Conservation (phyloP, 2,888 invertebrate species). For the Polydrusus tereticollis region DNA sequence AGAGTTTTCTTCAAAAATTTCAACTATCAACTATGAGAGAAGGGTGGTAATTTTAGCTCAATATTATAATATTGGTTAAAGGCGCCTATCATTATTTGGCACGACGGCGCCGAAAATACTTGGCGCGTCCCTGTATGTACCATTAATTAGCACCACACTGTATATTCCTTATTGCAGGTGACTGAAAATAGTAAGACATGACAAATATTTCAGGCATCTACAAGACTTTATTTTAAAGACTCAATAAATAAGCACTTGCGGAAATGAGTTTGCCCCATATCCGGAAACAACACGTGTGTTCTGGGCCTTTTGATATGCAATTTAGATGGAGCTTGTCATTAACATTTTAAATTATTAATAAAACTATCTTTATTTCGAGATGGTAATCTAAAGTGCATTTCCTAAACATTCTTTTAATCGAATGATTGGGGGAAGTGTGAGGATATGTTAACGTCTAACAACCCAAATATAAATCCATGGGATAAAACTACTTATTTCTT, state of each 20-base stretch:
- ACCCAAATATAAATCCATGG: too few relatives aligned
- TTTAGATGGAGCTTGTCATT: slow-evolving; percentile 13
- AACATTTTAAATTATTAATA: slow-evolving; percentile 18
- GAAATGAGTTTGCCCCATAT: slow-evolving; percentile 33
- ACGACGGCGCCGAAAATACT: too few relatives aligned
- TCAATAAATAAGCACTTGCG: slow-evolving; percentile 19
- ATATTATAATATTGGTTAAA: too few relatives aligned
- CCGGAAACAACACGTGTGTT: slow-evolving; percentile 30
- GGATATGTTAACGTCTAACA: not conserved
- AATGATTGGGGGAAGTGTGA: not conserved
- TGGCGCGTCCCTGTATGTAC: too few relatives aligned
- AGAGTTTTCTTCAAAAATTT: too few relatives aligned
- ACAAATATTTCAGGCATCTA: not conserved
- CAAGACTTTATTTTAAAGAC: not conserved
- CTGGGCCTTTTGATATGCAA: slow-evolving; percentile 4
- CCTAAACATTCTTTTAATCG: slow-evolving; percentile 1
- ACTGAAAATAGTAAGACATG: not conserved
- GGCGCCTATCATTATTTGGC: too few relatives aligned
- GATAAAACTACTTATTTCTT: too few relatives aligned
- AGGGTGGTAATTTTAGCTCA: too few relatives aligned
- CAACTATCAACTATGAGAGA: too few relatives aligned
- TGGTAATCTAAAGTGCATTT: slow-evolving; percentile 12
- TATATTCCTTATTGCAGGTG: not conserved
- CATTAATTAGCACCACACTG: too few relatives aligned
- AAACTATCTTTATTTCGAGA: not conserved